Conservation (phyloP, 2,797 vertebrate species). For the Enteromius radiatus region DNA sequence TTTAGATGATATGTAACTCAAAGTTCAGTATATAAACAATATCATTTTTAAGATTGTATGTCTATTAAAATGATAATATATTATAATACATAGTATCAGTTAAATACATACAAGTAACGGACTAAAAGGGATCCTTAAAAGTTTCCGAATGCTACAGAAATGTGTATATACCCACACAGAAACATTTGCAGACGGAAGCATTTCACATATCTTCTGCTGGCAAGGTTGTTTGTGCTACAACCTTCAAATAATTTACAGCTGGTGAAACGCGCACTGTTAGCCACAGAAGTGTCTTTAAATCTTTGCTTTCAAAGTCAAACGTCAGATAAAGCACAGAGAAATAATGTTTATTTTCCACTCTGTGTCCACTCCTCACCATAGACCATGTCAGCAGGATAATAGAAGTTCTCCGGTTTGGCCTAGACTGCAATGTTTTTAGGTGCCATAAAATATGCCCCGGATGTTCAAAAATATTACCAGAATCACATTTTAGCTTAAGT, state of each 20-base stretch:
- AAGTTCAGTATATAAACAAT: neutral
- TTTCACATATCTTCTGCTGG: conserved; percentile 52
- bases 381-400: conserved; percentile 48
- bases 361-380: conserved; percentile 76
- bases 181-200: conserved; percentile 40
- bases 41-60: neutral
- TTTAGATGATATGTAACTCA: neutral
- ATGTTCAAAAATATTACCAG: conserved; percentile 41
- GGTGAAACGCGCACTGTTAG: conserved; percentile 76
- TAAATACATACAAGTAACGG: neutral
- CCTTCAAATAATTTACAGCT: conserved; percentile 83
- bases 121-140: conserved; percentile 17
- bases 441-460: conserved; percentile 40
- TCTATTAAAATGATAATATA: neutral
- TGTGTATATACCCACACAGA: conserved; percentile 18
- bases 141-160: conserved; percentile 10
- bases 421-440: conserved; percentile 43
- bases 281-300: conserved; percentile 81
- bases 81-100: neutral
- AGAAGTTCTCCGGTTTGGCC: conserved; percentile 41
- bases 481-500: conserved; percentile 49
- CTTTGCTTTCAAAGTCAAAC: conserved; percentile 84
- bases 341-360: conserved; percentile 85
- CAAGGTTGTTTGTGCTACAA: conserved; percentile 72
- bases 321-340: conserved; percentile 81